Conservation (phyloP, 2,797 vertebrate genomes). For the Chelon auratus region DNA sequence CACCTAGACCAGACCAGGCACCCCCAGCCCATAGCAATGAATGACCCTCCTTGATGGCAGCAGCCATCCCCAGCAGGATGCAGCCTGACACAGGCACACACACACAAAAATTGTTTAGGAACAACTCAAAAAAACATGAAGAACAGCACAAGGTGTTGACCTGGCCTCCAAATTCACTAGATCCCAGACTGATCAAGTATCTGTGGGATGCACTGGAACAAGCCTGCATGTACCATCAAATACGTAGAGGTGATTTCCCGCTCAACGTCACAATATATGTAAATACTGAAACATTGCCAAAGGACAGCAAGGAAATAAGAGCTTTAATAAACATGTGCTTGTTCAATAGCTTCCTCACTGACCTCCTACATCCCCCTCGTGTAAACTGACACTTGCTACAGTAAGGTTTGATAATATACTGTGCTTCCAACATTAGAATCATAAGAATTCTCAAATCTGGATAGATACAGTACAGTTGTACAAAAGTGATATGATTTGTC, state of each 20-base stretch:
- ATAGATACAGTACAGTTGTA: not conserved
- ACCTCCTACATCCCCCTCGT: not conserved
- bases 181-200: too few species aligned
- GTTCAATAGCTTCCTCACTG: not conserved
- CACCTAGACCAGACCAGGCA: too few species aligned
- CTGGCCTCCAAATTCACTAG: too few species aligned
- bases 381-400: not conserved
- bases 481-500: conserved; percentile 16
- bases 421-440: not conserved
- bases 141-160: too few species aligned
- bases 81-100: too few species aligned
- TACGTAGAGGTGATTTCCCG: not conserved
- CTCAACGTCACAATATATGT: not conserved
- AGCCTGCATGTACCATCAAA: not conserved
- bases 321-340: not conserved
- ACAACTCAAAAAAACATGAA: too few species aligned
- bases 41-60: too few species aligned
- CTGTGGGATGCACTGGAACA: too few species aligned
- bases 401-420: not conserved
- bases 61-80: too few species aligned
- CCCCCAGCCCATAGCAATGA: too few species aligned
- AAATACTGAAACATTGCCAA: not conserved
- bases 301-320: not conserved
- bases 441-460: not conserved
- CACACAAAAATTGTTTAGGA: too few species aligned